phyloP scores from a whole-genome alignment of 2,888 invertebrate genomes.

The Mystacides longicornis region DNA sequence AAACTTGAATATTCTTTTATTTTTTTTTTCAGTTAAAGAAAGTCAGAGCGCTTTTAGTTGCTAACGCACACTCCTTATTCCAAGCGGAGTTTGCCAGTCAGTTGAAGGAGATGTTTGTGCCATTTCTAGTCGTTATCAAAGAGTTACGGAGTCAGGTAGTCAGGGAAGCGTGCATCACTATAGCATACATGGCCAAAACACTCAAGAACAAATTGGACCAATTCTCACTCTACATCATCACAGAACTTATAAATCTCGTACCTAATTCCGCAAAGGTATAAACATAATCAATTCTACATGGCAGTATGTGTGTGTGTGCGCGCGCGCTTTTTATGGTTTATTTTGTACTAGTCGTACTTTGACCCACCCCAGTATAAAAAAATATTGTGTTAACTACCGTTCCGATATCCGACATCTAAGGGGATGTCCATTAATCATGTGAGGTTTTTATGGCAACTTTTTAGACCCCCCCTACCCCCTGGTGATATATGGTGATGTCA shows the following conservation, averaged over 20 bases:
- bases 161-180: conserved; percentile 90
- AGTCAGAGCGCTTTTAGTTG: conserved; percentile 72
- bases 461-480: too few relatives aligned
- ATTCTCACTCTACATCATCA: conserved; percentile 76
- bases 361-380: too few relatives aligned
- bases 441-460: too few relatives aligned
- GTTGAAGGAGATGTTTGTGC: conserved; percentile 70
- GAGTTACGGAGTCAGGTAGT: conserved; percentile 92
- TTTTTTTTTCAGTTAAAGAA: conserved; percentile 64
- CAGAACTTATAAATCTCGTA: conserved; percentile 79
- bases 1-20: background rate
- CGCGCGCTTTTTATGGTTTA: too few relatives aligned
- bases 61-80: conserved; percentile 63
- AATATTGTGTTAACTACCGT: too few relatives aligned
- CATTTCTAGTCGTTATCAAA: conserved; percentile 75
- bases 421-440: too few relatives aligned
- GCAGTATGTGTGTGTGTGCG: too few relatives aligned
- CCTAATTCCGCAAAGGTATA: conserved; percentile 91
- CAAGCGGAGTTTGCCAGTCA: conserved; percentile 65
- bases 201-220: conserved; percentile 78
- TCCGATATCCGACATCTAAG: too few relatives aligned
- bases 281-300: too few relatives aligned
- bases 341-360: too few relatives aligned
- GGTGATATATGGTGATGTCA: too few relatives aligned
- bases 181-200: conserved; percentile 84